Percentiles rank a stretch among this genome's conserved stretches.
Conservation (phyloP, 1,140 invertebrate species). For the Caenorhabditis remanei region DNA sequence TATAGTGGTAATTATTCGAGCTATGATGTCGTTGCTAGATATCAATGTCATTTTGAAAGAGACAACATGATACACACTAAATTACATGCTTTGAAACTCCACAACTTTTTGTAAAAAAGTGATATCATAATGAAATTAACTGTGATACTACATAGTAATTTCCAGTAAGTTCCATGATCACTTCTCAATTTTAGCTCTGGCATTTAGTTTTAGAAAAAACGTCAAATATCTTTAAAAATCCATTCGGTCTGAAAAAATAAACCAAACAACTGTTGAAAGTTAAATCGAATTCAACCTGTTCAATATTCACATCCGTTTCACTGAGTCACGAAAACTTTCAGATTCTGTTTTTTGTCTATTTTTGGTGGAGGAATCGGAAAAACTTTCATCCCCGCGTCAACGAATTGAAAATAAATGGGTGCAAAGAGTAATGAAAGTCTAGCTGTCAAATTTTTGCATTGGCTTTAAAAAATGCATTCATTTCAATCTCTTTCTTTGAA, state of each 20-base stretch:
- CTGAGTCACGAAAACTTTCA: not conserved
- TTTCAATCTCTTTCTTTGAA: not conserved
- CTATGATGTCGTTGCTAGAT: too few relatives aligned
- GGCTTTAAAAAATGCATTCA: not conserved
- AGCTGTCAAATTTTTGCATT: slow-evolving; percentile 1
- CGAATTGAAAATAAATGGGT: not conserved
- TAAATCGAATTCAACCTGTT: not conserved
- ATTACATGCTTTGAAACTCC: too few relatives aligned
- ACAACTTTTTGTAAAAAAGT: too few relatives aligned
- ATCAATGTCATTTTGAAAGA: too few relatives aligned
- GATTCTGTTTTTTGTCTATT: not conserved
- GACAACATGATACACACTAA: too few relatives aligned
- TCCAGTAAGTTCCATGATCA: too few relatives aligned
- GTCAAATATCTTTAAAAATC: too few relatives aligned
- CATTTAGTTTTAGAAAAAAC: too few relatives aligned
- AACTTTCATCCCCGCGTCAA: not conserved
- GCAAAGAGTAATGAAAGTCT: not conserved
- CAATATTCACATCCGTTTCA: not conserved
- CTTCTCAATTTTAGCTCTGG: too few relatives aligned
- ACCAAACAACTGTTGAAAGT: not conserved
- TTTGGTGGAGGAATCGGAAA: not conserved
- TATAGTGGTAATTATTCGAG: too few relatives aligned
- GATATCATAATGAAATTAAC: too few relatives aligned
- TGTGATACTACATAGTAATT: too few relatives aligned
- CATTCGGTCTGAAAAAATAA: not conserved